Evolutionary conservation across 2,888 invertebrate species (phyloP).

Genomic region (Thalpophila matura): DNA sequence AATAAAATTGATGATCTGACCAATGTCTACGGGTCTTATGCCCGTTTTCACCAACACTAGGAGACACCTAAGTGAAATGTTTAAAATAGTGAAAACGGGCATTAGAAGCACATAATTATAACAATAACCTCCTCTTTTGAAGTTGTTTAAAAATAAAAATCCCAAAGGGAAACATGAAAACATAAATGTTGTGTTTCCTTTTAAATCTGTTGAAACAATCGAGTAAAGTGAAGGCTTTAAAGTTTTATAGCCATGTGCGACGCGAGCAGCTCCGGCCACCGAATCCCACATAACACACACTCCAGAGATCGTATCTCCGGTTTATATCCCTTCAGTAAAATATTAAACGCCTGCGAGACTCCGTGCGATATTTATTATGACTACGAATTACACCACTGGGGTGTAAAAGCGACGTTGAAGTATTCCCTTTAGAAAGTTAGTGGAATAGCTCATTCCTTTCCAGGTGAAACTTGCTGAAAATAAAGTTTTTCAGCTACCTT

Average conservation of each 20-base stretch:
- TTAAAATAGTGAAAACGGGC: too few relatives aligned
- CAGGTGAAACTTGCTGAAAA: background rate
- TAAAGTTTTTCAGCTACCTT: background rate
- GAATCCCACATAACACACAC: constrained; percentile 21
- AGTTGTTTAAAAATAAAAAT: background rate
- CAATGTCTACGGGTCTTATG: too few relatives aligned
- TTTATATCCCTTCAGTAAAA: constrained; percentile 33
- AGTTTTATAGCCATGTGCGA: constrained; percentile 22
- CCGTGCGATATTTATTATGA: constrained; percentile 38
- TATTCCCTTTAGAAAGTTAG: constrained; percentile 24
- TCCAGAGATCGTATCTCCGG: constrained; percentile 14
- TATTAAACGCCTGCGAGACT: constrained; percentile 31
- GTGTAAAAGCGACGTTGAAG: background rate
- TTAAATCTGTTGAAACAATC: constrained; percentile 41
- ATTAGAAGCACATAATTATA: background rate
- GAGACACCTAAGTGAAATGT: too few relatives aligned
- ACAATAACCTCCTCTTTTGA: too few relatives aligned
- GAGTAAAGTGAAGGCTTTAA: constrained; percentile 37
- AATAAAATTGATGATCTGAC: too few relatives aligned
- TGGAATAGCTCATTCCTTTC: constrained; percentile 5
- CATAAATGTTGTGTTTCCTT: constrained; percentile 13
- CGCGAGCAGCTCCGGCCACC: background rate
- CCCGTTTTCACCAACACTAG: too few relatives aligned
- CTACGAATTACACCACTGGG: constrained; percentile 35
- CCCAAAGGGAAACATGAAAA: background rate